These are phyloP conservation scores for Collichthys lucidus DNA, from an alignment of 2,113 vertebrate species.

Conservation along the genomic window DNA sequence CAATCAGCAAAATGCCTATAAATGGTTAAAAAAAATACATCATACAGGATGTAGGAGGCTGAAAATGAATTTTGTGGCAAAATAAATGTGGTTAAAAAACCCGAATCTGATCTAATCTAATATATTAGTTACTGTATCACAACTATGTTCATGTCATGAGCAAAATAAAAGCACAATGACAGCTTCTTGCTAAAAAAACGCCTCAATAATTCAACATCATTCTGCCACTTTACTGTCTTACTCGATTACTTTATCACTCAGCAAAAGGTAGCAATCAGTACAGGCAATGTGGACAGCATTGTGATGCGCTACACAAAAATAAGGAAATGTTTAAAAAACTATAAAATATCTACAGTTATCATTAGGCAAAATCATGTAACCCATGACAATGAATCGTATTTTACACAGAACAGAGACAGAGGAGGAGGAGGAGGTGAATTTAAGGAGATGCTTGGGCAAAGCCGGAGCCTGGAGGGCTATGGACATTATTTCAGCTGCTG, in stretches of 20 bases:
- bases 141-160: too few species aligned
- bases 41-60: too few species aligned
- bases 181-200: too few species aligned
- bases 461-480: neutral
- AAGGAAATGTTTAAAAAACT: neutral
- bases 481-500: slow-evolving; percentile 51
- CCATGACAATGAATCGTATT: neutral
- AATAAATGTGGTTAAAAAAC: neutral
- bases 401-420: neutral
- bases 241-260: neutral
- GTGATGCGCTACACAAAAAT: neutral
- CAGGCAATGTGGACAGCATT: neutral
- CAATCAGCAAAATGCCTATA: too few species aligned
- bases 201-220: neutral
- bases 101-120: neutral
- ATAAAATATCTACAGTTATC: neutral
- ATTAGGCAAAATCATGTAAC: neutral
- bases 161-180: too few species aligned
- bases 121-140: too few species aligned
- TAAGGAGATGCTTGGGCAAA: slow-evolving; percentile 17
- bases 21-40: too few species aligned
- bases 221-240: neutral
- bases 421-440: slow-evolving; percentile 7
- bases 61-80: too few species aligned
- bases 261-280: neutral